Conservation (phyloP, 2,113 vertebrate species). For the Catagonus wagneri region DNA sequence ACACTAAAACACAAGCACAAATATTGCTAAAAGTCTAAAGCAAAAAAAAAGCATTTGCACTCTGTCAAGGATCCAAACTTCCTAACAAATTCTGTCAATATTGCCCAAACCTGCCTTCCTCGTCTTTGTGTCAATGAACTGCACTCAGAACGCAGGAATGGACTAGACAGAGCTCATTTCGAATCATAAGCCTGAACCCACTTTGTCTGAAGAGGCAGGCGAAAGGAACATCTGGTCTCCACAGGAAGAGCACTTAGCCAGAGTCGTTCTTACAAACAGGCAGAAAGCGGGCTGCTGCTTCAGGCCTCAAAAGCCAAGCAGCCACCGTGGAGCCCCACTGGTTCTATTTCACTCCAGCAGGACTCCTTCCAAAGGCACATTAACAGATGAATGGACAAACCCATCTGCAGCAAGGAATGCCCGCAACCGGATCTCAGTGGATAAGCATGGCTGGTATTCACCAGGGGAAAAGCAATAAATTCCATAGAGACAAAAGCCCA, state of each 20-base stretch:
- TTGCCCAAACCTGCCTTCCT: background rate
- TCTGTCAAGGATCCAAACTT: constrained; percentile 24
- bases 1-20: background rate
- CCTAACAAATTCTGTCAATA: background rate
- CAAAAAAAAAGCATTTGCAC: constrained; percentile 54
- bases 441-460: constrained; percentile 59
- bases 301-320: constrained; percentile 64
- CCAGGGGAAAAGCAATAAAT: constrained; percentile 64
- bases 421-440: constrained; percentile 55
- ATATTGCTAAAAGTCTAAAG: background rate
- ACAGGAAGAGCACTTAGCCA: constrained; percentile 71
- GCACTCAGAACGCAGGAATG: background rate
- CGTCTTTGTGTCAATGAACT: background rate
- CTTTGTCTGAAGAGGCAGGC: constrained; percentile 75
- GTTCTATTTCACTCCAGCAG: background rate
- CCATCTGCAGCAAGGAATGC: constrained; percentile 45
- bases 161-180: constrained; percentile 45
- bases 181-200: constrained; percentile 69
- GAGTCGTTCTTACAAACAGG: constrained; percentile 77
- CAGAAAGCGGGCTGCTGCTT: constrained; percentile 73
- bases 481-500: constrained; percentile 50
- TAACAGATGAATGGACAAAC: constrained; percentile 67
- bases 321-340: constrained; percentile 1
- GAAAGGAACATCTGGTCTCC: constrained; percentile 84
- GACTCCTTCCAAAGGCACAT: background rate